Evolutionary conservation across 2,113 vertebrate genomes (phyloP).

Genomic region (Lanius collurio): DNA sequence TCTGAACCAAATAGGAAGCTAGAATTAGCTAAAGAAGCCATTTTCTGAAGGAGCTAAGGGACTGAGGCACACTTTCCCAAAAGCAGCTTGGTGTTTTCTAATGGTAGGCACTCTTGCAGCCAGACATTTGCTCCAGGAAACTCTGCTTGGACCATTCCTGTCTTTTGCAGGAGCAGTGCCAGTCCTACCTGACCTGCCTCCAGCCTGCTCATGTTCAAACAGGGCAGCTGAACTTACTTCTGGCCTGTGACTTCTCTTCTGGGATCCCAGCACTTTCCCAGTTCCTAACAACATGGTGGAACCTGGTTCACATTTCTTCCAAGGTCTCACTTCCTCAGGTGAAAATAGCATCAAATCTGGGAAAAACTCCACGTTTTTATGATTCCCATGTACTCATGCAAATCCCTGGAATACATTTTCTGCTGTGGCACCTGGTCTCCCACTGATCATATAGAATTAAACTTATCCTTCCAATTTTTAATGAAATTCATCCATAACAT

Average conservation of each 20-base stretch:
- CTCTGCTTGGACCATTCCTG: neutral
- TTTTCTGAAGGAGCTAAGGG: neutral
- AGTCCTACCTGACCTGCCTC: neutral
- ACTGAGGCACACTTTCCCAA: neutral
- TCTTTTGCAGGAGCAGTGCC: neutral
- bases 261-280: neutral
- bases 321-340: neutral
- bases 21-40: neutral
- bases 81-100: neutral
- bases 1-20: neutral
- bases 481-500: neutral
- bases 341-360: neutral
- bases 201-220: neutral
- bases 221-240: neutral
- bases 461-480: neutral
- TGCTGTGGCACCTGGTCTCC: neutral
- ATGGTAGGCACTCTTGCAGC: neutral
- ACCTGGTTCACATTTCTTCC: neutral
- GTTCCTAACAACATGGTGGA: rapidly evolving
- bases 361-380: neutral
- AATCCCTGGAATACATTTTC: neutral
- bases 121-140: neutral
- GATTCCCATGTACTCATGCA: neutral
- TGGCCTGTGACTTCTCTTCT: neutral
- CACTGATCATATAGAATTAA: neutral